Base-by-base conservation (phyloP, 2,113 vertebrate genomes). In the Ochotona princeps region DNA sequence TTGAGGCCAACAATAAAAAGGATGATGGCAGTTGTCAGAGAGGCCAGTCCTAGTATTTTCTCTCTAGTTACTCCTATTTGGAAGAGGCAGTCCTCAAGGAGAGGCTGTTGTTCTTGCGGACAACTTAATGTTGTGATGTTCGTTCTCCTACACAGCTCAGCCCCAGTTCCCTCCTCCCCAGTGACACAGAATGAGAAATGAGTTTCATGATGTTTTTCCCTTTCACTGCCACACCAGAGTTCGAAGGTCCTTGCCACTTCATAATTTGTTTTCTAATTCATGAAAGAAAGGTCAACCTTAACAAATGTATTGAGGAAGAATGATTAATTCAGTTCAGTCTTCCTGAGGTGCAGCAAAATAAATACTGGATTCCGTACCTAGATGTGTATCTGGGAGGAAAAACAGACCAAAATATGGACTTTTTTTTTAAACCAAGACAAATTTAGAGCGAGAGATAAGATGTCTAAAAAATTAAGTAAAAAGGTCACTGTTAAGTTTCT, bases 401-500 rank as follows among this genome's bases (percentile, higher is more conserved):
- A 47, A n/a, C 21, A 76, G 20, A 83, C 47, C 79, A 83, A 94
- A 73, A 23, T 14, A 9, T 65, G 83, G 69, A 61, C 49, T 70
- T 89, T 90, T 89, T 54, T 70, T 74, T 89, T 81, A 73, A 44
- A 75, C 49, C 26, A 80, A 83, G 74, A 83, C 44, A 94, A 83
- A 94, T 79, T 82, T 61, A 75, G 18, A 20, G 20, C 38, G 21
- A 83, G 66, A 26, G 81, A 83, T 73, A 75, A 79, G 76, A 89
- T 74, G 57, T 92, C 87, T 6, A 21, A 89, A 93, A 86, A 92
- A 57, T 20, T 80, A 51, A 94, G 26, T 18, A 14, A 96, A 89
- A 97, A 92, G 84, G 88, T 93, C 91, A 92, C 8, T 94, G 83
- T 18, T 97, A 65, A 73, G 32, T 96, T 97, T 96, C 97, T 82